A percentile compares a stretch with the other conserved stretches of the same genome.
Conservation (phyloP, 2,797 vertebrate genomes). For the Paguma larvata region DNA sequence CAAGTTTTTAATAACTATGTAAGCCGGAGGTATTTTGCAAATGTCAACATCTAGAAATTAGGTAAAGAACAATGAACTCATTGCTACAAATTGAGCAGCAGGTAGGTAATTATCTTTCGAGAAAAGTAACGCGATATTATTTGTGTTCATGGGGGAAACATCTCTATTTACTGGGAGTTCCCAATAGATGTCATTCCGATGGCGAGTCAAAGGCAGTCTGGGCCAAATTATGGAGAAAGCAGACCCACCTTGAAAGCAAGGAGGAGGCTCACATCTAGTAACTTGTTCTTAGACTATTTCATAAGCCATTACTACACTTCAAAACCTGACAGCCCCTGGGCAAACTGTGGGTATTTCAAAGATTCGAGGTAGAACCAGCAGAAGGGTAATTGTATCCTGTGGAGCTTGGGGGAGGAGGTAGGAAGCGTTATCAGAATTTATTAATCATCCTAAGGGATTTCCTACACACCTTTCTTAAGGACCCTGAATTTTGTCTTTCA, state of each 20-base stretch:
- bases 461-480: not conserved
- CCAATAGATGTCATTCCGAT: not conserved
- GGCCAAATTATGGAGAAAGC: not conserved
- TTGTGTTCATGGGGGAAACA: not conserved
- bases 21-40: slow-evolving; percentile 56
- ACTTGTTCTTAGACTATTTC: not conserved
- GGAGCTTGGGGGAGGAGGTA: not conserved
- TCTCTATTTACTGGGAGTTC: not conserved
- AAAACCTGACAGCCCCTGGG: not conserved
- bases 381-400: slow-evolving; percentile 7
- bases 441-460: slow-evolving; percentile 62
- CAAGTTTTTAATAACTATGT: slow-evolving; percentile 12
- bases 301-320: not conserved
- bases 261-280: not conserved
- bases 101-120: slow-evolving; percentile 38
- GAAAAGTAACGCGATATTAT: slow-evolving; percentile 18
- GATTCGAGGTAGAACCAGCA: not conserved
- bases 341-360: not conserved
- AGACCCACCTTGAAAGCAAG: not conserved
- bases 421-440: slow-evolving; percentile 47
- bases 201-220: not conserved
- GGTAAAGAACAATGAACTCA: slow-evolving; percentile 27
- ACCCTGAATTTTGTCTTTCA: slow-evolving; percentile 53
- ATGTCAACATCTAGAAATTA: slow-evolving; percentile 64
- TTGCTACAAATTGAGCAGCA: not conserved